Conservation (phyloP, 2,113 vertebrate genomes). For the Sylvilagus bachmani region DNA sequence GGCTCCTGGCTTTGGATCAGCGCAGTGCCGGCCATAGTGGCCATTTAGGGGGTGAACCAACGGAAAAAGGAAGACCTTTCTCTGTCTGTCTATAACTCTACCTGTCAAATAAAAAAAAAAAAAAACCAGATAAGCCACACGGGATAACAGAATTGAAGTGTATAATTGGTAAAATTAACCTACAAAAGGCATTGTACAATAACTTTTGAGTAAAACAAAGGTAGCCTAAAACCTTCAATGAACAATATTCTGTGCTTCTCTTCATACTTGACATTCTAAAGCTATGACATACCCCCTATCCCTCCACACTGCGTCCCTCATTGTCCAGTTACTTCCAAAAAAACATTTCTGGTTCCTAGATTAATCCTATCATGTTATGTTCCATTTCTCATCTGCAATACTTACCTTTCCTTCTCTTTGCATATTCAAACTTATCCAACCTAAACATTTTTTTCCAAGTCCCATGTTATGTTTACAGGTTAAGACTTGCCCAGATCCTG, state of each 20-base stretch:
- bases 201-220: background rate
- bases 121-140: background rate
- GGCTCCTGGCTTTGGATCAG: too few relatives aligned
- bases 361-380: background rate
- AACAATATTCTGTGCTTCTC: background rate
- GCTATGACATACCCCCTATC: background rate
- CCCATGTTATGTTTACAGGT: background rate
- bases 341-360: background rate
- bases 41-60: too few relatives aligned
- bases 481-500: background rate
- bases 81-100: too few relatives aligned
- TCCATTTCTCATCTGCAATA: background rate
- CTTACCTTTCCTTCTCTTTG: background rate
- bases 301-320: background rate
- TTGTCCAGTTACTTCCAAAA: background rate
- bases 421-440: background rate
- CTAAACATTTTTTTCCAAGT: background rate
- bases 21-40: too few relatives aligned
- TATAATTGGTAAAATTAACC: constrained; percentile 26
- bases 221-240: background rate
- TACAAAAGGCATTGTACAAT: background rate
- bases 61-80: too few relatives aligned
- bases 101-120: too few relatives aligned
- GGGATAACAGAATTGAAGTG: background rate
- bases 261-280: background rate